Conservation (phyloP, 2,113 vertebrate genomes). For the Pseudois nayaur region DNA sequence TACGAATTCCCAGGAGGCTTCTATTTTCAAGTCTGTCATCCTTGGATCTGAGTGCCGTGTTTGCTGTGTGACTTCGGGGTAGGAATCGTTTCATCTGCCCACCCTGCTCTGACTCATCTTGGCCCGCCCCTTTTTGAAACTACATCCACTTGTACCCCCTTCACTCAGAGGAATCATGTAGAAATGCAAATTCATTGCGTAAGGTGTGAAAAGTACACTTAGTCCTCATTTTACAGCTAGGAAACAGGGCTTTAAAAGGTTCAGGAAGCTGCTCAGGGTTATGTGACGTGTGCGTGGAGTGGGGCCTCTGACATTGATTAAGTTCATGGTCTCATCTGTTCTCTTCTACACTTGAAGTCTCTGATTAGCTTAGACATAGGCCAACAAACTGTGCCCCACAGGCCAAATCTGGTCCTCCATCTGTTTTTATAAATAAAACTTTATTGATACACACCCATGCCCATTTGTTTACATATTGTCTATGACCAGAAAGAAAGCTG, state of each 20-base stretch:
- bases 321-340: neutral
- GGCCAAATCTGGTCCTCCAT: neutral
- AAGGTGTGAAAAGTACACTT: neutral
- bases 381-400: neutral
- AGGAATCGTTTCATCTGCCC: neutral
- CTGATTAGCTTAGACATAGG: neutral
- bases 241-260: neutral
- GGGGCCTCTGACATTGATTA: neutral
- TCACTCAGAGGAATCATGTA: neutral
- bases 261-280: neutral
- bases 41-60: neutral
- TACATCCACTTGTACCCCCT: neutral
- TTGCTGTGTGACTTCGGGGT: neutral
- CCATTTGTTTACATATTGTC: neutral
- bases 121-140: neutral
- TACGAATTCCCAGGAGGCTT: neutral
- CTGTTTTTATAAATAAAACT: slow-evolving; percentile 13
- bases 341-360: neutral
- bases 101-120: neutral
- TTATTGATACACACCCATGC: neutral
- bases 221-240: neutral
- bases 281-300: fast-evolving
- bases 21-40: neutral
- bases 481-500: neutral
- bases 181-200: neutral